Percentiles rank a stretch among this genome's conserved stretches.
Evolutionary conservation across 2,797 vertebrate genomes (phyloP).

Genomic region (Spinus olivaceus): DNA sequence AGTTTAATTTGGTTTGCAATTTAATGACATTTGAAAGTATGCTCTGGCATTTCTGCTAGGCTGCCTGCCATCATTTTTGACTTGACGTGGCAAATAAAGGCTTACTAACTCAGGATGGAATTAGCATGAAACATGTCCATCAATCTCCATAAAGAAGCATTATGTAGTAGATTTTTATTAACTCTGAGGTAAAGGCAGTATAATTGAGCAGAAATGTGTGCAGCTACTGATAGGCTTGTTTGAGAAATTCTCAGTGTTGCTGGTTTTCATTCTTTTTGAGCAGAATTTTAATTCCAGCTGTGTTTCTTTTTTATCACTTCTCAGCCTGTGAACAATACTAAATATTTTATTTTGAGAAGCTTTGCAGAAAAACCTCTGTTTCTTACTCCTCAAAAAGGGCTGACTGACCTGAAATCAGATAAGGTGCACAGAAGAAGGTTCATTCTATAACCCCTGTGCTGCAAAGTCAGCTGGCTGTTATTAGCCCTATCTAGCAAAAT

Average conservation of each 20-base stretch:
- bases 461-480: constrained; percentile 13
- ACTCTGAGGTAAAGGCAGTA: constrained; percentile 16
- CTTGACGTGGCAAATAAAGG: constrained; percentile 64
- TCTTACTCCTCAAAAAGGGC: not conserved
- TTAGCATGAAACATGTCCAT: constrained; percentile 67
- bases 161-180: constrained; percentile 27
- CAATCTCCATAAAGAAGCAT: constrained; percentile 58
- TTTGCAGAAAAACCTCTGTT: not conserved
- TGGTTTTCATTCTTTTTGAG: constrained; percentile 7
- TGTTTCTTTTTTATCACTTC: not conserved
- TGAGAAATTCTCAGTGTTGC: not conserved
- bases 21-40: constrained; percentile 67
- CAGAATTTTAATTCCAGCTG: not conserved
- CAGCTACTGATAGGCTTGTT: constrained; percentile 22
- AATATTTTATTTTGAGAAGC: constrained; percentile 24
- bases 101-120: constrained; percentile 57
- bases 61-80: constrained; percentile 69
- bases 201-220: constrained; percentile 36
- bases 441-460: not conserved
- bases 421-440: not conserved
- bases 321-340: not conserved
- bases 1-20: constrained; percentile 65
- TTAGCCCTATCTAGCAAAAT: constrained; percentile 30
- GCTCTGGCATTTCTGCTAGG: constrained; percentile 65
- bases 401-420: constrained; percentile 44